Base-by-base conservation (phyloP, 2,888 invertebrate genomes). In the Disparrhopalites patrizii region DNA sequence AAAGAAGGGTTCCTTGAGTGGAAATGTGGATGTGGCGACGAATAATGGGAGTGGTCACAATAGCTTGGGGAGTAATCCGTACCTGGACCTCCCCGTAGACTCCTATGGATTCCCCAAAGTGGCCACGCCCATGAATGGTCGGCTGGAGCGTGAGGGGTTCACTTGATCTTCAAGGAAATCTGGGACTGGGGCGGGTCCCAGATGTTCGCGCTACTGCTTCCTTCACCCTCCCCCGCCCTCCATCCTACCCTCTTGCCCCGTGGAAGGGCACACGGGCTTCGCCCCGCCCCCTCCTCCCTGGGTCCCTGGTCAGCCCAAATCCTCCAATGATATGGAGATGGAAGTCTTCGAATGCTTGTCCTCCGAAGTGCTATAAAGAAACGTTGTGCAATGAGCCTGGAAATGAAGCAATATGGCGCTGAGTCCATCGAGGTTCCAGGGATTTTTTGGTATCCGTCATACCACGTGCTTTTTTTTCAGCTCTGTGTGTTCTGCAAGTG, bases 1-100 rank as follows among this genome's bases (percentile, higher is more conserved):
- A 60, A 85, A 83, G 27, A 79, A 79, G 2, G 79, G 79, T n/a
- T 36, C 38, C 8, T 27, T 43, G 5, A 36, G 43, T 43, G 43
- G 8, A 10, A 43, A 43, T n/a, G 20, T 4, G 5, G 43, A 43
- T 43, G n/a, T n/a, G n/a, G 43, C 43, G 5, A n/a, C 5, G 15
- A 40, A 47, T 31, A 50, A 58, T 27, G 50, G 27, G 3, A 25
- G n/a, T 10, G 52, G 52, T 5, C 38, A 38, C 15, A 3, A 38
- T 38, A 18, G 38, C 38, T 3, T 27, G 8, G 36, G 56, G n/a
- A 60, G 60, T 27, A 61, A 58, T 31, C 60, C 63, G 3, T 67
- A 64, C 30, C 36, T 67, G 36, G 67, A 67, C 36, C 55, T 67
- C 3, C 57, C 57, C 2, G 51, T 58, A 30, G 64, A 67, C 28